Evolutionary conservation across 2,113 vertebrate species (phyloP).

Genomic region (Scophthalmus maximus): DNA sequence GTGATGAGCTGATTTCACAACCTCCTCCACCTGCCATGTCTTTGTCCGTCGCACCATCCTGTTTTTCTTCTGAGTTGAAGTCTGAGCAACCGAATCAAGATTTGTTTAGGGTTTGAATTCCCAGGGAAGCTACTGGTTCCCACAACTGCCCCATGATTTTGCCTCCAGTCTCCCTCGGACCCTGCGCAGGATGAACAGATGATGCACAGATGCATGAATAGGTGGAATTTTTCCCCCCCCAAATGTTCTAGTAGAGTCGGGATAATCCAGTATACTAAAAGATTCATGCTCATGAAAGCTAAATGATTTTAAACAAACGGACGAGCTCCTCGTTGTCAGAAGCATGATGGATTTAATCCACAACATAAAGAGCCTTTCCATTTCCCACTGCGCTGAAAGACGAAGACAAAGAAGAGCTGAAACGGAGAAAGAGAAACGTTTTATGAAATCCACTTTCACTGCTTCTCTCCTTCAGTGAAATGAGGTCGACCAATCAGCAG

Average conservation of each 20-base stretch:
- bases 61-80: neutral
- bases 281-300: neutral
- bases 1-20: constrained; percentile 30
- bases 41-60: neutral
- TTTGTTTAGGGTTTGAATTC: neutral
- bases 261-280: neutral
- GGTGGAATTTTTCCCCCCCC: no score
- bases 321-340: neutral
- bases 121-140: neutral
- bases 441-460: neutral
- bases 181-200: no score
- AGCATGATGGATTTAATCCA: no score
- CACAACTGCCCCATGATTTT: neutral
- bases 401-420: neutral
- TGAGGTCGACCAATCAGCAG: constrained; percentile 32
- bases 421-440: neutral
- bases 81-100: neutral
- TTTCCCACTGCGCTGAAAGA: no score
- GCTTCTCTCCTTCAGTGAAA: neutral
- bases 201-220: no score
- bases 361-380: neutral
- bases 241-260: no score
- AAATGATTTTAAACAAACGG: neutral
- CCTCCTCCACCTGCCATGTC: neutral
- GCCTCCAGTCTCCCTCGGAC: no score